Percentiles rank a stretch among this genome's conserved stretches.
Conservation (phyloP, 2,888 invertebrate genomes). For the Rhagium mordax region DNA sequence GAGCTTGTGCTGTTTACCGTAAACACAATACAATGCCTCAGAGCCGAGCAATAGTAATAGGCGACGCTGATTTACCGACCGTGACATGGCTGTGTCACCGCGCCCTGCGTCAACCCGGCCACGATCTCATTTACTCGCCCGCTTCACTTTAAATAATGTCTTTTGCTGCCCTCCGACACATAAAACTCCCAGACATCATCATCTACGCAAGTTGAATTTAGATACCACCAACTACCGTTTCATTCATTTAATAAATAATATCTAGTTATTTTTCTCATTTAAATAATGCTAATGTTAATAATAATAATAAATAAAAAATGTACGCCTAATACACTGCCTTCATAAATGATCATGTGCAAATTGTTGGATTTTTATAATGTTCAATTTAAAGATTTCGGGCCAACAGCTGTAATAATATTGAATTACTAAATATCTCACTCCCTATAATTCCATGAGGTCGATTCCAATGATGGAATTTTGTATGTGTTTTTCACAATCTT, state of each 20-base stretch:
- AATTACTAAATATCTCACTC: no score
- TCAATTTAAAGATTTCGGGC: no score
- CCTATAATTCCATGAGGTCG: no score
- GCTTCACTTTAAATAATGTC: conserved; percentile 48
- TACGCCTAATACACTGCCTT: no score
- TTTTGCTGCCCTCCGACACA: conserved; percentile 29
- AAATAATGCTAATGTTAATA: no score
- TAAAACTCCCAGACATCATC: conserved; percentile 32
- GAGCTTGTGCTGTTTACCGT: conserved; percentile 29
- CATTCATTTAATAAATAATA: neutral
- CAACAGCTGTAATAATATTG: no score
- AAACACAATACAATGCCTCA: neutral
- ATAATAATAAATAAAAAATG: no score
- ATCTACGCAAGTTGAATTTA: conserved; percentile 3
- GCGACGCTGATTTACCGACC: conserved; percentile 55
- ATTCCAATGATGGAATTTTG: no score
- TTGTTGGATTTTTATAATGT: no score
- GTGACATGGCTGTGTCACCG: conserved; percentile 52
- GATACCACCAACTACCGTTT: conserved; percentile 9
- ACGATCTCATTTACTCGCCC: conserved; percentile 50
- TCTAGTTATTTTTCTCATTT: neutral
- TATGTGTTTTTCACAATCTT: no score
- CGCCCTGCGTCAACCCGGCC: conserved; percentile 47
- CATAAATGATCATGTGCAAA: no score
- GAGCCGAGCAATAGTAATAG: conserved; percentile 28